A percentile compares a stretch with the other conserved stretches of the same genome.
These are phyloP conservation scores for Drosophila repleta DNA, from an alignment of 1,140 invertebrate genomes.

Conservation along the genomic window DNA sequence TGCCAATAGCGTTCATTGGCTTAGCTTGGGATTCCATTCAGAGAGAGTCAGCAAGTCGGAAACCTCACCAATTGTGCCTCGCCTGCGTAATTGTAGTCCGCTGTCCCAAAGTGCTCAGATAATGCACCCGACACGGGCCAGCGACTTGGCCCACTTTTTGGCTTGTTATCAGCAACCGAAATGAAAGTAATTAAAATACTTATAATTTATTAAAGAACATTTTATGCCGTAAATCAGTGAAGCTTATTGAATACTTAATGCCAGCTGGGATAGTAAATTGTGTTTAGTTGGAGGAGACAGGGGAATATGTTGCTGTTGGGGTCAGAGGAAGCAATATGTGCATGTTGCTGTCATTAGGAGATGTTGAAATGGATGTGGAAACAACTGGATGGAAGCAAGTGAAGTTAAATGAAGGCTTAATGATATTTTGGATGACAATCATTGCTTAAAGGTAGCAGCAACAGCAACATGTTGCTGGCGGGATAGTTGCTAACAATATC, in stretches of 20 bases:
- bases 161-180: constrained; percentile 20
- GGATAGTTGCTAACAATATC: no score
- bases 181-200: constrained; percentile 42
- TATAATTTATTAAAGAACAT: constrained; percentile 13
- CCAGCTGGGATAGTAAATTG: not conserved
- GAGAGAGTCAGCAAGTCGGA: constrained; percentile 25
- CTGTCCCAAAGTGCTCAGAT: constrained; percentile 2
- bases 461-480: no score
- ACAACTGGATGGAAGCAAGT: no score
- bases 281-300: no score
- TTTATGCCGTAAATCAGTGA: constrained; percentile 21
- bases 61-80: constrained; percentile 20
- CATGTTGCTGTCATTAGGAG: not conserved
- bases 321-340: not conserved
- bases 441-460: no score
- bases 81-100: constrained; percentile 43
- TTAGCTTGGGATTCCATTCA: constrained; percentile 30
- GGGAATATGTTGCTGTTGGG: not conserved
- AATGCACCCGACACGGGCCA: constrained; percentile 4
- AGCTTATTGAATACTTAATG: not conserved
- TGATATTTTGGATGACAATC: no score
- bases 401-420: no score
- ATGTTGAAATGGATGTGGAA: not conserved
- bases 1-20: constrained; percentile 43
- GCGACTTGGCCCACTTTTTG: constrained; percentile 29